Percentiles rank a stretch among this genome's conserved stretches.
phyloP scores from a whole-genome alignment of 64 coral and sea anemone genomes.

The Stichodactyla helianthus region DNA sequence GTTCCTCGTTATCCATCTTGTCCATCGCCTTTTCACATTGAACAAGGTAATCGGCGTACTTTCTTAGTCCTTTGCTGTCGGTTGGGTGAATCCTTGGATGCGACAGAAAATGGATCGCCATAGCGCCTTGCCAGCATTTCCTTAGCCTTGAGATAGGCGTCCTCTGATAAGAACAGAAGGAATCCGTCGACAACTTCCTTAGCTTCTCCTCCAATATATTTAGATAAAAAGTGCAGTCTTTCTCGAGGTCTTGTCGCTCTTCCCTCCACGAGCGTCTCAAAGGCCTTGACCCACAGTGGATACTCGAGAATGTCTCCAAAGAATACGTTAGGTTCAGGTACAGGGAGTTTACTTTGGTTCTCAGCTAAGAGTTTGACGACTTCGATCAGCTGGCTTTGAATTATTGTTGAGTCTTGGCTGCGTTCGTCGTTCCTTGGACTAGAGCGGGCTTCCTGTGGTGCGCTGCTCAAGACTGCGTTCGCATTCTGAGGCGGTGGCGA shows the following conservation, averaged over 20 bases:
- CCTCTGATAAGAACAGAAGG: slow-evolving; percentile 45
- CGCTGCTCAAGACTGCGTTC: neutral
- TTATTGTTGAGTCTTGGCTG: neutral
- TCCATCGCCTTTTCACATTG: slow-evolving; percentile 38
- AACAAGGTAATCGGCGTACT: slow-evolving; percentile 42
- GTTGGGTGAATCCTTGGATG: slow-evolving; percentile 21
- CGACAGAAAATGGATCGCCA: slow-evolving; percentile 41
- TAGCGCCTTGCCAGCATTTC: slow-evolving; percentile 46
- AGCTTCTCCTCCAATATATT: slow-evolving; percentile 41
- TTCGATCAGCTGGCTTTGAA: neutral
- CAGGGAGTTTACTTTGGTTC: neutral
- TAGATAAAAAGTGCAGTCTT: slow-evolving; percentile 47
- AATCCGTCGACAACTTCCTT: slow-evolving; percentile 53
- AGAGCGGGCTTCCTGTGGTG: neutral
- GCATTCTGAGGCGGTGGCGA: neutral
- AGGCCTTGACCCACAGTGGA: slow-evolving; percentile 14
- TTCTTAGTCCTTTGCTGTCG: slow-evolving; percentile 24
- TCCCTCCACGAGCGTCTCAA: slow-evolving; percentile 25
- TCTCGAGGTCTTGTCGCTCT: slow-evolving; percentile 7
- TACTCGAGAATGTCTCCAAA: slow-evolving; percentile 6
- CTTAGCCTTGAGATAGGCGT: slow-evolving; percentile 48
- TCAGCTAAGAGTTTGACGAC: slow-evolving; percentile 1
- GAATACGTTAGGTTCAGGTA: slow-evolving; percentile 6
- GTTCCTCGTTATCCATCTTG: neutral
- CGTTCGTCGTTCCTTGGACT: neutral